These are phyloP conservation scores for Sylvicola fuscatus DNA, from an alignment of 2,888 invertebrate species.

Conservation along the genomic window DNA sequence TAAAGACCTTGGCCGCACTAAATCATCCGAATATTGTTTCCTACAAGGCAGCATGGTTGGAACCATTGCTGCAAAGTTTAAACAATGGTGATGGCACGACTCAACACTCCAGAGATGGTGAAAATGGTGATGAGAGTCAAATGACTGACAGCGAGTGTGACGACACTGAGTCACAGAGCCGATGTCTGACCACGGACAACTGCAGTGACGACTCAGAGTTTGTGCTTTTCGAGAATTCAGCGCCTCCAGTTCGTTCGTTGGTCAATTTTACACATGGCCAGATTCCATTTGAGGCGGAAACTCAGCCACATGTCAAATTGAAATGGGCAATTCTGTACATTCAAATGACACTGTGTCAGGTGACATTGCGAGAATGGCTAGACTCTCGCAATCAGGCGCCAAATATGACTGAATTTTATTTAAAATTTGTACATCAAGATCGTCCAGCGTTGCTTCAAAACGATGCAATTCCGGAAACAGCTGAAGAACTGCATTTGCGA, in stretches of 20 bases:
- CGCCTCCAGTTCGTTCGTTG: too few relatives aligned
- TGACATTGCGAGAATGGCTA: constrained; percentile 57
- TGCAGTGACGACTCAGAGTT: too few relatives aligned
- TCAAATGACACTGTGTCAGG: constrained; percentile 64
- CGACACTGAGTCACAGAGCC: too few relatives aligned
- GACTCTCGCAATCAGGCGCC: constrained; percentile 7
- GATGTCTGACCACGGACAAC: too few relatives aligned
- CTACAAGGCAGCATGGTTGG: constrained; percentile 70
- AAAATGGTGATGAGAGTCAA: too few relatives aligned
- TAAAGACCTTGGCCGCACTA: constrained; percentile 56
- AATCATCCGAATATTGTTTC: constrained; percentile 64
- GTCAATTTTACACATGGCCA: too few relatives aligned
- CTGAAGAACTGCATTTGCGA: constrained; percentile 15
- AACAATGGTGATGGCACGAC: not conserved
- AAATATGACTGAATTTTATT: constrained; percentile 2
- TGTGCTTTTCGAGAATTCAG: too few relatives aligned
- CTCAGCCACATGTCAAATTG: constrained; percentile 23
- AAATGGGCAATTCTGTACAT: constrained; percentile 56
- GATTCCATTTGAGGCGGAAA: too few relatives aligned
- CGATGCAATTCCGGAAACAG: constrained; percentile 4
- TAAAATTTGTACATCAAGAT: not conserved
- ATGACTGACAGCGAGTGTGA: too few relatives aligned
- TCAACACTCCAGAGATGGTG: too few relatives aligned
- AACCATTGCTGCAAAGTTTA: constrained; percentile 30
- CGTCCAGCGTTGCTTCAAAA: constrained; percentile 8